Base-by-base conservation (phyloP, 2,888 invertebrate genomes). In the Drosophila borealis region DNA sequence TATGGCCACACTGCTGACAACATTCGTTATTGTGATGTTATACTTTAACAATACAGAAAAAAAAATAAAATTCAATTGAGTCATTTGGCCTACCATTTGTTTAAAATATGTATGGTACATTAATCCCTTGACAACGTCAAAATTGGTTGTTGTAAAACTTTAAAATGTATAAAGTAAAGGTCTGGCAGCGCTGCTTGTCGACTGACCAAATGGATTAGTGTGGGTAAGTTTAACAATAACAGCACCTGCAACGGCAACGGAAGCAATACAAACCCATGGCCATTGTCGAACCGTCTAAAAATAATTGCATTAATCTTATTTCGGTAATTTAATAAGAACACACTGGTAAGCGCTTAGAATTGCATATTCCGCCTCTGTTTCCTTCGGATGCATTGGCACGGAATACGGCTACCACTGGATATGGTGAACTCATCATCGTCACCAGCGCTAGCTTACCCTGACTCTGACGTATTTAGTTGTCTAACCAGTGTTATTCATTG, bases 391-490 rank as follows among this genome's bases (percentile, higher is more conserved):
- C 44, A 45, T 34, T 37, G 29, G 42, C 41, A 33, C 34, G 6
- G 13, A 5, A n/a, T 34, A 19, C n/a, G 14, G 4, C 5, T 29
- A 44, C 54, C 46, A 19, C 42, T 71, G 0, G 29, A 45, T 44
- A 13, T 44, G 45, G 48, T 68, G 59, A 72, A 57, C 42, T 65
- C 69, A 75, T 57, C 62, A 36, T 53, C 17, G 29, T 17, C 10
- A 17, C 5, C 13, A 45, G 5, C 14, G 6, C 37, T 21, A 49
- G 50, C 29, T 70, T 21, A 56, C 50, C 50, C 39, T 53, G 59
- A 44, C 53, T 59, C 37, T 83, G 79, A 81, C 81, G 81, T 63
- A 66, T 42, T 37, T 56, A 57, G 71, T 65, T 69, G 75, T 29
- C 33, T 59, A 78, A 69, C 69, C 60, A 65, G 69, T 69, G 57